phyloP scores from a whole-genome alignment of 2,797 vertebrate species.

The Lates japonicus region DNA sequence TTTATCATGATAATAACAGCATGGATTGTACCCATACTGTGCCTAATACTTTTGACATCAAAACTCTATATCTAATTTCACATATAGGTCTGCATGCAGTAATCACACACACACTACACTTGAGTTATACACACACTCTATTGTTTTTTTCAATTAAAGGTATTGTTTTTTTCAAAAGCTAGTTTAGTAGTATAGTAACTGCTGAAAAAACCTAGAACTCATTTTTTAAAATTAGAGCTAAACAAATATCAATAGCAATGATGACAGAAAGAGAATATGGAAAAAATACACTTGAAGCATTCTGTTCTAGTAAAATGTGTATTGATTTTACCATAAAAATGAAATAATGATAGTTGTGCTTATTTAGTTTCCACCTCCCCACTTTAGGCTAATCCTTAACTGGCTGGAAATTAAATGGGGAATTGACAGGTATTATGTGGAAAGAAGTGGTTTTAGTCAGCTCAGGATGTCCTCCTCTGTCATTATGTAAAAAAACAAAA shows the following conservation, averaged over 20 bases:
- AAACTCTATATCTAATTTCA: constrained; percentile 60
- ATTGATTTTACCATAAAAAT: constrained; percentile 40
- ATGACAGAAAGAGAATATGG: neutral
- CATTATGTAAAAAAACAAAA: constrained; percentile 67
- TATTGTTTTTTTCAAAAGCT: neutral
- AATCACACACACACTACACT: neutral
- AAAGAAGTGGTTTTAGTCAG: constrained; percentile 61
- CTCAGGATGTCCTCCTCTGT: constrained; percentile 60
- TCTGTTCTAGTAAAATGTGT: constrained; percentile 11
- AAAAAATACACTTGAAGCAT: neutral
- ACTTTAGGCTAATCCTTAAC: constrained; percentile 68
- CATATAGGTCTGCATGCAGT: neutral
- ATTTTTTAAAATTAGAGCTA: neutral
- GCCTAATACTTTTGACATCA: constrained; percentile 62
- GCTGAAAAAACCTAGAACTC: constrained; percentile 12
- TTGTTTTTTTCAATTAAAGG: constrained; percentile 2
- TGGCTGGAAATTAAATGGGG: constrained; percentile 73
- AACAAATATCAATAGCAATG: constrained; percentile 29
- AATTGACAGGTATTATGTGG: constrained; percentile 77
- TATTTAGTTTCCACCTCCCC: constrained; percentile 35
- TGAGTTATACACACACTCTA: neutral
- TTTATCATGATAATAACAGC: constrained; percentile 81
- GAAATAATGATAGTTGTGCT: constrained; percentile 20
- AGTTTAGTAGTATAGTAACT: neutral
- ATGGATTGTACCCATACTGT: constrained; percentile 62